Evolutionary conservation across 2,888 invertebrate species (phyloP).

Genomic region (Flabesymbios commensalis): DNA sequence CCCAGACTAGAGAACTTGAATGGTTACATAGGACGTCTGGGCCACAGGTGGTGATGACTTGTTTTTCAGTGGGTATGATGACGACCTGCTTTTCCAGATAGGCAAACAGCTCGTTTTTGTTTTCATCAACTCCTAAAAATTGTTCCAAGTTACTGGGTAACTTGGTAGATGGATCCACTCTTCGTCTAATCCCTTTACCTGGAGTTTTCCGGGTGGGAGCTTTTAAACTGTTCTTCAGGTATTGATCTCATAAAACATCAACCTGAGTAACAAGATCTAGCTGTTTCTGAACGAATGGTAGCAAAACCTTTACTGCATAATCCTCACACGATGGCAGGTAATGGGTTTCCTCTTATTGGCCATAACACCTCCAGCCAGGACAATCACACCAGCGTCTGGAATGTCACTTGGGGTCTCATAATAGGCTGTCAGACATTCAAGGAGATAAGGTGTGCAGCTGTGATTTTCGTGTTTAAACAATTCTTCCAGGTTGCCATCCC

Average conservation of each 20-base stretch:
- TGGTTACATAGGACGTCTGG: slow-evolving; percentile 5
- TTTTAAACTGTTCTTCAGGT: slow-evolving; percentile 20
- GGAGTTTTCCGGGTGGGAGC: neutral
- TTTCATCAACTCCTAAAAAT: slow-evolving; percentile 23
- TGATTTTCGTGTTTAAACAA: slow-evolving; percentile 22
- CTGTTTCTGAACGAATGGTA: slow-evolving; percentile 11
- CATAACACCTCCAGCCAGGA: slow-evolving; percentile 1
- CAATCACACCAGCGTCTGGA: neutral
- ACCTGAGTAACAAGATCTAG: slow-evolving; percentile 1
- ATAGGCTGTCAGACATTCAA: neutral
- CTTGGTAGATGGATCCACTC: slow-evolving; percentile 11
- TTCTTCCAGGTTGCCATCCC: slow-evolving; percentile 22
- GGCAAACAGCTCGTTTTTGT: slow-evolving; percentile 25
- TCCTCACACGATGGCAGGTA: too few relatives aligned
- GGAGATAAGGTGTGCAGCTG: slow-evolving; percentile 18
- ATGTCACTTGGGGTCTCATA: neutral
- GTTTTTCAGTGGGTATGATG: neutral
- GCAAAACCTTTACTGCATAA: too few relatives aligned
- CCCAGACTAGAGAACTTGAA: slow-evolving; percentile 4
- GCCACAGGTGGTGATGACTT: neutral
- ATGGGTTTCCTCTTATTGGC: neutral
- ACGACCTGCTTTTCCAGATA: slow-evolving; percentile 5
- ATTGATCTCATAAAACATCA: slow-evolving; percentile 28
- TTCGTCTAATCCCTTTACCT: slow-evolving; percentile 8
- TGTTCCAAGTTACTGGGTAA: slow-evolving; percentile 25